Percentiles rank a stretch among this genome's conserved stretches.
These are phyloP conservation scores for Drosophila triauraria DNA, from an alignment of 1,140 invertebrate genomes.

Conservation along the genomic window DNA sequence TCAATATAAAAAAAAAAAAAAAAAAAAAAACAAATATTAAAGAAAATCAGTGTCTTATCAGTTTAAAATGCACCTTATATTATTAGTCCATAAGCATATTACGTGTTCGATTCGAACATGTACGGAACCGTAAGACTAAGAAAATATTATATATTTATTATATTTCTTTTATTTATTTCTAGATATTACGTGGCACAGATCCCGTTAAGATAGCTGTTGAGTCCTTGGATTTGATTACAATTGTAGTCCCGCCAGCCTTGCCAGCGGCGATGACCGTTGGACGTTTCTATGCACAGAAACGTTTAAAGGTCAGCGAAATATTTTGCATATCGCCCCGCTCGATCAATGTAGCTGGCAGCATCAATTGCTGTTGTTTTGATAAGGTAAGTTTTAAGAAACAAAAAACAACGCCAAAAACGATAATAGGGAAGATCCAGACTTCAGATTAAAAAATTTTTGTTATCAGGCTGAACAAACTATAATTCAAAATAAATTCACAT, in stretches of 20 bases:
- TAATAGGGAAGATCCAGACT: too few relatives aligned
- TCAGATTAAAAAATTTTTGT: too few relatives aligned
- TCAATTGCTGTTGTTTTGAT: constrained; percentile 99
- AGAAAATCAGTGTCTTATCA: too few relatives aligned
- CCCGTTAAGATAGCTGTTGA: constrained; percentile 90
- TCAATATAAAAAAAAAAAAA: too few relatives aligned
- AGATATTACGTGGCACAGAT: constrained; percentile 86
- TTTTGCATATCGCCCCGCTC: constrained; percentile 97
- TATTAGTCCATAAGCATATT: too few relatives aligned
- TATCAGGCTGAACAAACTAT: too few relatives aligned
- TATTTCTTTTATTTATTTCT: constrained; percentile 13
- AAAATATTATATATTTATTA: not conserved
- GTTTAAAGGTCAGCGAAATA: constrained; percentile 92
- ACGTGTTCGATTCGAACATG: too few relatives aligned
- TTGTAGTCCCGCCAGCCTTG: constrained; percentile 96
- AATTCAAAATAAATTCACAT: too few relatives aligned
- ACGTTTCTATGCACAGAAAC: constrained; percentile 94
- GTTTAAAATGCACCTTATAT: too few relatives aligned
- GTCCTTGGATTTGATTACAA: constrained; percentile 95
- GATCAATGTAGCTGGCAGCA: constrained; percentile 97
- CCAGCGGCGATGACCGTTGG: constrained; percentile 98
- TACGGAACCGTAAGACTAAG: not conserved
- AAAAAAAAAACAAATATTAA: too few relatives aligned
- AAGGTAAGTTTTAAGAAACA: constrained; percentile 88
- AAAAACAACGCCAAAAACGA: too few relatives aligned